Percentiles rank a stretch among this genome's conserved stretches.
Conservation (phyloP, 2,113 vertebrate species). For the Perca fluviatilis region DNA sequence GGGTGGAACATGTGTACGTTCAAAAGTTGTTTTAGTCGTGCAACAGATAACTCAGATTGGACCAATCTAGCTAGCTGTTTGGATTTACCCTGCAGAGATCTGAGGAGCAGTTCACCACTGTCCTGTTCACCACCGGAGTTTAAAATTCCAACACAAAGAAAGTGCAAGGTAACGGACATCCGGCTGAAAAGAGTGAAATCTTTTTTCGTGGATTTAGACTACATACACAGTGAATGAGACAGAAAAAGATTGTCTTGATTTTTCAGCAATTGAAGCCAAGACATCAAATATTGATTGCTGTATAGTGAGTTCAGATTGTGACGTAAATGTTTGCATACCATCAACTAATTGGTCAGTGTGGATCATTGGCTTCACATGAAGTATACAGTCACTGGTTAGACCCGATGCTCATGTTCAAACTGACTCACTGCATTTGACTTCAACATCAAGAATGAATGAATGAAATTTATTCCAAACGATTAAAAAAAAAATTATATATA, state of each 20-base stretch:
- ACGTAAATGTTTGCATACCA: not conserved
- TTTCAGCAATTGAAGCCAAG: not conserved
- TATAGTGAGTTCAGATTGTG: not conserved
- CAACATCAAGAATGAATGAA: not conserved
- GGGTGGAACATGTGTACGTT: too few relatives aligned
- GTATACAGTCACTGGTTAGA: conserved; percentile 5
- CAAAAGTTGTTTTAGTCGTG: too few relatives aligned
- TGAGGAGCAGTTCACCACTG: too few relatives aligned
- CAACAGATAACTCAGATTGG: too few relatives aligned
- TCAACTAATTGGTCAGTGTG: not conserved
- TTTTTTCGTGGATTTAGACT: not conserved
- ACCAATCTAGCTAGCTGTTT: too few relatives aligned
- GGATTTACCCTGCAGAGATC: too few relatives aligned
- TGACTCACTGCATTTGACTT: not conserved
- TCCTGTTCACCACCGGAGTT: too few relatives aligned
- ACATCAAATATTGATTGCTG: not conserved
- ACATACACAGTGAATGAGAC: not conserved
- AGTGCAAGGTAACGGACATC: too few relatives aligned
- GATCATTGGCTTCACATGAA: not conserved
- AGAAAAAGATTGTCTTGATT: not conserved
- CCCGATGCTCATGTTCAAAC: not conserved
- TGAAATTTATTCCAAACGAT: too few relatives aligned
- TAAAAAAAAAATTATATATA: too few relatives aligned
- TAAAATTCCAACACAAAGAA: too few relatives aligned
- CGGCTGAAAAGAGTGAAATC: too few relatives aligned